Evolutionary conservation across 2,797 vertebrate genomes (phyloP).

Genomic region (Rhinoraja longicauda): DNA sequence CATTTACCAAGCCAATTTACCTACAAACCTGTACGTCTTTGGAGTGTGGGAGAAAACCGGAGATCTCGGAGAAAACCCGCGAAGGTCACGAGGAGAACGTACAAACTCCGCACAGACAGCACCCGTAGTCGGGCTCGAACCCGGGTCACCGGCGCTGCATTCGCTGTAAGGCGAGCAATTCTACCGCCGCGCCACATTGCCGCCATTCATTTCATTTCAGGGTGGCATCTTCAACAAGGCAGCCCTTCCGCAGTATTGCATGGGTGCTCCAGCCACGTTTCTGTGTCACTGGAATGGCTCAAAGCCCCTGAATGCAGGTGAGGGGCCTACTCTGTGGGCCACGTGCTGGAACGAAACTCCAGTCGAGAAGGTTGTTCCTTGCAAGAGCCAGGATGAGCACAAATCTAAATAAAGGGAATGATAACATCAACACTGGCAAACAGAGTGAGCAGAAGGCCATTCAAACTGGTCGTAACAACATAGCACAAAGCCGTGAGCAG

Average conservation of each 20-base stretch:
- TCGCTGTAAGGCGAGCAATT: too few relatives aligned
- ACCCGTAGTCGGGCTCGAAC: too few relatives aligned
- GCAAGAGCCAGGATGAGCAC: background rate
- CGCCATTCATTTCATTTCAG: background rate
- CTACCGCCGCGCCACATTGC: too few relatives aligned
- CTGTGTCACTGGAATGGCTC: background rate
- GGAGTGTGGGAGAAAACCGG: too few relatives aligned
- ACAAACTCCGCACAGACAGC: too few relatives aligned
- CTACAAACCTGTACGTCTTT: too few relatives aligned
- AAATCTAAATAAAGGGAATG: background rate
- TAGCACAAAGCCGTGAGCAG: background rate
- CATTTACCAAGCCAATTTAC: too few relatives aligned
- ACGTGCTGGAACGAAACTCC: background rate
- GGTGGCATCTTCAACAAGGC: background rate
- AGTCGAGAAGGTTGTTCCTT: background rate
- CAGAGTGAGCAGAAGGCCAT: background rate
- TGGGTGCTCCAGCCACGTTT: background rate
- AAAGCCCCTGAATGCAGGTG: background rate
- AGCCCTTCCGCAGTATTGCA: background rate
- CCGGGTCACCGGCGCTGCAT: too few relatives aligned
- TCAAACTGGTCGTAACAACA: background rate
- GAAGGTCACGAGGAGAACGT: too few relatives aligned
- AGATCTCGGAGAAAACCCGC: too few relatives aligned
- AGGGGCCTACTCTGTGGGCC: background rate
- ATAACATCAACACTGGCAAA: background rate